Evolutionary conservation across 2,113 vertebrate species (phyloP).

Genomic region (Centropus bengalensis): DNA sequence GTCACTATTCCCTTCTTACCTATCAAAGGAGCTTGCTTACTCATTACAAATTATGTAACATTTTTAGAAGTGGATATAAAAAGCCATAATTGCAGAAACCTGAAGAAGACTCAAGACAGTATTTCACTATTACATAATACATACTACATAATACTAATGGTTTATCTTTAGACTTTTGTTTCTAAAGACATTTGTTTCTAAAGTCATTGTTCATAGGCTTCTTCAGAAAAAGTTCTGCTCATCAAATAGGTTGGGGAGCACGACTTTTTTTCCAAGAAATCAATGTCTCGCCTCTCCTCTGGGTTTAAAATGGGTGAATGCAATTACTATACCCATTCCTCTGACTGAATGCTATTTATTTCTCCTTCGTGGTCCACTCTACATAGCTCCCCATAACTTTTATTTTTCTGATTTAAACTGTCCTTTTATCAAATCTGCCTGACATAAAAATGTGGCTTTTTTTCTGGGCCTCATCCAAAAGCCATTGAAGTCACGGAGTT

Average conservation of each 20-base stretch:
- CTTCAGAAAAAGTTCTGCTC: not conserved
- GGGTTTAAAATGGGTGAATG: not conserved
- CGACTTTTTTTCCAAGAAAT: not conserved
- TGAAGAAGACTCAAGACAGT: not conserved
- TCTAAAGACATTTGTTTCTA: not conserved
- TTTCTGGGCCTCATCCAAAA: slow-evolving; percentile 8
- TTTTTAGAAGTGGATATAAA: not conserved
- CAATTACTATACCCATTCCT: not conserved
- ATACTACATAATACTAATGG: not conserved
- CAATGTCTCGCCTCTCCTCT: not conserved
- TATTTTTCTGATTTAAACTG: slow-evolving; percentile 6
- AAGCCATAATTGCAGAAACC: not conserved
- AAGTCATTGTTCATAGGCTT: not conserved
- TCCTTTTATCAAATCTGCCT: slow-evolving; percentile 3
- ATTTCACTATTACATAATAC: not conserved
- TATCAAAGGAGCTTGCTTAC: not conserved
- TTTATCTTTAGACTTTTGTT: not conserved
- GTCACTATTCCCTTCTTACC: not conserved
- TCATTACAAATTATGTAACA: not conserved
- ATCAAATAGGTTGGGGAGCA: not conserved
- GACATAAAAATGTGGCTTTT: not conserved
- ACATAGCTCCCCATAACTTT: not conserved
- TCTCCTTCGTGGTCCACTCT: not conserved
- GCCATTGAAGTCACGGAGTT: not conserved
- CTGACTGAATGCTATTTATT: not conserved